These are phyloP conservation scores for Cryptus armator DNA, from an alignment of 2,888 invertebrate species.

Conservation along the genomic window DNA sequence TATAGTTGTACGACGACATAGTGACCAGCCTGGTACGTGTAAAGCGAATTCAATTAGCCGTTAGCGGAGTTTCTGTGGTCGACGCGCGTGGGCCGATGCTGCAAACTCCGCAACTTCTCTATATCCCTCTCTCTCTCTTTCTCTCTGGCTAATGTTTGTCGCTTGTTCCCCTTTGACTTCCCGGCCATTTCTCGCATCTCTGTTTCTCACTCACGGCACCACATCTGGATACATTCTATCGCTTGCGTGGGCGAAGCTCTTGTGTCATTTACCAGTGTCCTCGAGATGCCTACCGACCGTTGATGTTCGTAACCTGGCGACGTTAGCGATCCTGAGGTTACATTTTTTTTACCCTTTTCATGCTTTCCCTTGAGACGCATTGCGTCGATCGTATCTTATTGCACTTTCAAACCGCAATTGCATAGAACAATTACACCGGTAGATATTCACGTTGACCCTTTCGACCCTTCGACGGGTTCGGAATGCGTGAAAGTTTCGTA, in stretches of 20 bases:
- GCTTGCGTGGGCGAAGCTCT: conserved; percentile 33
- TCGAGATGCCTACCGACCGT: conserved; percentile 42
- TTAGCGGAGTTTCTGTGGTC: conserved; percentile 78
- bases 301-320: background rate
- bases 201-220: conserved; percentile 30
- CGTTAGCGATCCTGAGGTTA: conserved; percentile 66
- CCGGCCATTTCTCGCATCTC: conserved; percentile 30
- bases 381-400: conserved; percentile 72
- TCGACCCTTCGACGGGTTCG: too few relatives aligned
- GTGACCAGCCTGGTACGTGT: conserved; percentile 59
- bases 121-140: conserved; percentile 4
- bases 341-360: conserved; percentile 38
- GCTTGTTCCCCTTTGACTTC: conserved; percentile 34
- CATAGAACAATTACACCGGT: conserved; percentile 42
- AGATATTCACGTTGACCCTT: too few relatives aligned
- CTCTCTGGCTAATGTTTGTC: conserved; percentile 6
- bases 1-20: conserved; percentile 13
- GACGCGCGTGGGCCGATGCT: conserved; percentile 77
- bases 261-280: conserved; percentile 1
- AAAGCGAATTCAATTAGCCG: conserved; percentile 78
- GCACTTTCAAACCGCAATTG: conserved; percentile 76
- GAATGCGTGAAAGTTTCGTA: too few relatives aligned
- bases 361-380: conserved; percentile 71
- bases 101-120: conserved; percentile 50
- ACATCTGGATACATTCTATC: conserved; percentile 34